phyloP scores from a whole-genome alignment of 2,113 vertebrate genomes.

The Eurypyga helias region DNA sequence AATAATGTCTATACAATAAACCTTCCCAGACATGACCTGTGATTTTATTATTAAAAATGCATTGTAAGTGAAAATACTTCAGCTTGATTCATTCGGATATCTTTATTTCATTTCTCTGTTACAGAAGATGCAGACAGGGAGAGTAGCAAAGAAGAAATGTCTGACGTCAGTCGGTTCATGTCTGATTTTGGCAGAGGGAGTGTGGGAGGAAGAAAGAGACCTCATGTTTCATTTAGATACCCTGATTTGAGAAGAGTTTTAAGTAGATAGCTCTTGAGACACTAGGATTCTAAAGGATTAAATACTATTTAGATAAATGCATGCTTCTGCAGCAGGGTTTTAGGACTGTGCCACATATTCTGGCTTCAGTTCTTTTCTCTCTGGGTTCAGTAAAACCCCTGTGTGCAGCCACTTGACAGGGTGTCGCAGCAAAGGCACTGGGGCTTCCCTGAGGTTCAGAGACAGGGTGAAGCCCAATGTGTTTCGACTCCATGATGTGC shows the following conservation, averaged over 20 bases:
- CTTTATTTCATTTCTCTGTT: background rate
- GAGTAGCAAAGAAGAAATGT: background rate
- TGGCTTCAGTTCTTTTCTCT: background rate
- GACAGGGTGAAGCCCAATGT: background rate
- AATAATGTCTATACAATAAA: background rate
- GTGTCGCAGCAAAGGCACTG: background rate
- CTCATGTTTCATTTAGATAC: constrained; percentile 68
- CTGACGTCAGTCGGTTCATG: background rate
- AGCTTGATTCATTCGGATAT: background rate
- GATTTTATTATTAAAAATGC: background rate
- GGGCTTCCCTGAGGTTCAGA: background rate
- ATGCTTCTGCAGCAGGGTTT: background rate
- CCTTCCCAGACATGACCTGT: background rate
- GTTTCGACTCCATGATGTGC: background rate
- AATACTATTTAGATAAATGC: constrained; percentile 52
- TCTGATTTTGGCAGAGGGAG: constrained; percentile 37
- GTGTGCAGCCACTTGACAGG: background rate
- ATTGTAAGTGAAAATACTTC: constrained; percentile 40
- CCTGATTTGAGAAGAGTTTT: constrained; percentile 67
- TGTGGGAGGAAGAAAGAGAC: constrained; percentile 50
- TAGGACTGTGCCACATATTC: background rate
- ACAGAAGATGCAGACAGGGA: background rate
- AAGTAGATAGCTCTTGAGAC: constrained; percentile 63
- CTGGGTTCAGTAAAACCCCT: background rate
- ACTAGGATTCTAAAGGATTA: constrained; percentile 1